Evolutionary conservation across 2,888 invertebrate species (phyloP).

Genomic region (Caenorhabditis uteleia): DNA sequence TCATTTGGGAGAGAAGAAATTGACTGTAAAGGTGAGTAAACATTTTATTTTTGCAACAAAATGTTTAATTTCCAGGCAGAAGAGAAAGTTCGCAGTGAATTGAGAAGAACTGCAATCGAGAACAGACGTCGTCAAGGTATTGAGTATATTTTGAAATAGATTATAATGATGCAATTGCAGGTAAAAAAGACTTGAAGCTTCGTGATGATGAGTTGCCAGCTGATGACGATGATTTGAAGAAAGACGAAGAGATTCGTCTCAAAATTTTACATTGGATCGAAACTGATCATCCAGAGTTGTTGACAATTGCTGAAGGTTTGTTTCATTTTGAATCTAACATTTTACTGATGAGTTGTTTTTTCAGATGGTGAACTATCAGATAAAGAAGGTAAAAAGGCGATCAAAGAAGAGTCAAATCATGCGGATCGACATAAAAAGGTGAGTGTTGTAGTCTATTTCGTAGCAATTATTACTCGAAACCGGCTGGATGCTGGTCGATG

Average conservation of each 20-base stretch:
- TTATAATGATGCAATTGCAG: constrained; percentile 10
- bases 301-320: constrained; percentile 47
- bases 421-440: constrained; percentile 8
- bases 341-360: constrained; percentile 1
- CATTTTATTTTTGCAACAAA: neutral
- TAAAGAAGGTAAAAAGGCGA: constrained; percentile 31
- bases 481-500: too few relatives aligned
- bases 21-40: constrained; percentile 78
- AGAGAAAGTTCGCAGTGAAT: constrained; percentile 47
- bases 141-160: neutral
- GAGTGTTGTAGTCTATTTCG: too few relatives aligned
- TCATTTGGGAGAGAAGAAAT: constrained; percentile 87
- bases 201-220: constrained; percentile 54
- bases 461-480: too few relatives aligned
- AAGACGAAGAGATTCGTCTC: constrained; percentile 57
- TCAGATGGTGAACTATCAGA: constrained; percentile 57
- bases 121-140: constrained; percentile 35
- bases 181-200: constrained; percentile 37
- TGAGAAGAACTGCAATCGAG: constrained; percentile 37
- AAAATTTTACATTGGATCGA: constrained; percentile 55
- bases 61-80: constrained; percentile 44
- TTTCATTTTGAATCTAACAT: neutral
- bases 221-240: constrained; percentile 56
- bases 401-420: neutral
- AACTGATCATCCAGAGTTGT: constrained; percentile 50